phyloP scores from a whole-genome alignment of 2,888 invertebrate genomes.

The Megaustenia siamemsis region DNA sequence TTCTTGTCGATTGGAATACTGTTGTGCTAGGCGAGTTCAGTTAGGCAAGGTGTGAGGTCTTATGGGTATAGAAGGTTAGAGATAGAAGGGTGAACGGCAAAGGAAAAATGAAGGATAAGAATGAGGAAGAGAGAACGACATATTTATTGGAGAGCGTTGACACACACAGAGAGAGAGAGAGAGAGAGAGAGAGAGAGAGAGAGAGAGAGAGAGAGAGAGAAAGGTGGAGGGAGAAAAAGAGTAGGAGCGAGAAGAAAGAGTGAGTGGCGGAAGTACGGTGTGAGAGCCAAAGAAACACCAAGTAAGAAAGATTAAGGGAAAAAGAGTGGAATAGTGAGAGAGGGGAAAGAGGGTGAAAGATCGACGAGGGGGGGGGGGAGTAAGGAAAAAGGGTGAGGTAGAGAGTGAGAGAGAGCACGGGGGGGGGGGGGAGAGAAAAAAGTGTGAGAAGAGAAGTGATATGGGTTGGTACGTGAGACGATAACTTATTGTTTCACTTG shows the following conservation, averaged over 20 bases:
- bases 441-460: not conserved
- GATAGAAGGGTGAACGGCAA: slow-evolving; percentile 11
- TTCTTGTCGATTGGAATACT: too few relatives aligned
- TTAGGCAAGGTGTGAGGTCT: too few relatives aligned
- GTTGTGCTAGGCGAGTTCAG: too few relatives aligned
- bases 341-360: not conserved
- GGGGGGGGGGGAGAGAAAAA: slow-evolving; percentile 24
- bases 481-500: too few relatives aligned
- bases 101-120: slow-evolving; percentile 5
- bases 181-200: slow-evolving; percentile 24
- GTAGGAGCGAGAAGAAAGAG: not conserved
- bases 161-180: slow-evolving; percentile 30
- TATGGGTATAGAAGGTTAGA: slow-evolving; percentile 15
- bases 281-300: not conserved
- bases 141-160: slow-evolving; percentile 29
- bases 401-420: too few relatives aligned
- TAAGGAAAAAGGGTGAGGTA: not conserved
- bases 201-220: slow-evolving; percentile 46
- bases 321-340: too few relatives aligned
- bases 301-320: too few relatives aligned
- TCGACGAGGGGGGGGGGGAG: not conserved
- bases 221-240: slow-evolving; percentile 41
- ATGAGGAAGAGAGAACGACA: slow-evolving; percentile 29
- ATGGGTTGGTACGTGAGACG: not conserved
- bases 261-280: too few relatives aligned